phyloP scores from a whole-genome alignment of 2,797 vertebrate genomes.

The Poecilia wingei region DNA sequence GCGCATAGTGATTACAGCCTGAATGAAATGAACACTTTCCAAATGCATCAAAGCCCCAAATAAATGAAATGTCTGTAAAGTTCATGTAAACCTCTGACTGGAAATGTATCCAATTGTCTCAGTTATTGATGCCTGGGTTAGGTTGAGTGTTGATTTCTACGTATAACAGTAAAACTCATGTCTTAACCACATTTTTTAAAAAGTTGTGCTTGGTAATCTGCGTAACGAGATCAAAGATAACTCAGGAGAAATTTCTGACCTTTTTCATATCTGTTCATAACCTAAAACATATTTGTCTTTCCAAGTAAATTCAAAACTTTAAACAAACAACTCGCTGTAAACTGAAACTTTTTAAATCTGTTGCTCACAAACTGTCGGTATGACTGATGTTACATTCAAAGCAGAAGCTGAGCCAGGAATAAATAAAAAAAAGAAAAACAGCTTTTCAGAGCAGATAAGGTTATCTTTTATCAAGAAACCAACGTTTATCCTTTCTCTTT shows the following conservation, averaged over 20 bases:
- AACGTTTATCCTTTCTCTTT: constrained; percentile 27
- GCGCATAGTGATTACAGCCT: neutral
- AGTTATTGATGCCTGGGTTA: neutral
- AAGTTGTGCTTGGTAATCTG: neutral
- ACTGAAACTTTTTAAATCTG: neutral
- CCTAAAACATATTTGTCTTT: neutral
- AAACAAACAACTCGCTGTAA: neutral
- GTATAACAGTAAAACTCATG: neutral
- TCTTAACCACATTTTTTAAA: neutral
- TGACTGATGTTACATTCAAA: constrained; percentile 10
- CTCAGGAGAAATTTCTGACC: constrained; percentile 28
- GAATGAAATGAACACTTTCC: neutral
- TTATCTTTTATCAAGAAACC: constrained; percentile 39
- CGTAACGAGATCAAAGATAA: neutral
- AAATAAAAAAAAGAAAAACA: constrained; percentile 6
- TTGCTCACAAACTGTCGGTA: neutral
- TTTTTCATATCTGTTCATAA: constrained; percentile 33
- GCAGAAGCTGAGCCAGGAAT: constrained; percentile 46
- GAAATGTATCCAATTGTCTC: neutral
- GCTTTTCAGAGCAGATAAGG: constrained; percentile 1
- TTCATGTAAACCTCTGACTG: neutral
- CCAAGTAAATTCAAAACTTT: neutral
- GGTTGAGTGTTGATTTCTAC: neutral
- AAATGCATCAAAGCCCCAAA: constrained; percentile 2
- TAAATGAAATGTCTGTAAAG: neutral